Evolutionary conservation across 2,113 vertebrate species (phyloP), one percentile per base, ranked within the genome.

Genomic region (Nibea coibor): DNA sequence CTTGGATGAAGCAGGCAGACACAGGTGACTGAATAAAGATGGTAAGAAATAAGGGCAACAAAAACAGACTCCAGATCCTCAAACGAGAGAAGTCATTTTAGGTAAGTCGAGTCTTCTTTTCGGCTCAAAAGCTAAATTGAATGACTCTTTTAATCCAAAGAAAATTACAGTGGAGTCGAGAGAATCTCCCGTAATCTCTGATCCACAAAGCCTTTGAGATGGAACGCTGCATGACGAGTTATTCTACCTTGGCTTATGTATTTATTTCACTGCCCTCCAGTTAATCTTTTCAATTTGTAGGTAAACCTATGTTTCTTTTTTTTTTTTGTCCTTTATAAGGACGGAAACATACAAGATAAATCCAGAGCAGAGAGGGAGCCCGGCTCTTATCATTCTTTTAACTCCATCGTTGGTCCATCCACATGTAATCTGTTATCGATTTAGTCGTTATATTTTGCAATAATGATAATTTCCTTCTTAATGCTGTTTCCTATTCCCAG

Each of bases 1-100:
- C 67, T 53, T 39, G 22, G 6, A 11, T 75, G 66, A 75, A 35
- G 47, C 80, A 50, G 26, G 42, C 64, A 50, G 81, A 64, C 54
- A 1, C 47, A 61, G 47, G 56, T 42, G 82, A 76, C 62, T 68
- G 59, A 59, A 48, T 54, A 61, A 76, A 59, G 71, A 79, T 50
- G 20, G 20, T 28, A 11, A 65, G 67, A 85, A 68, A 72, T 48
- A 11, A 72, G 74, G 14, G 42, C 28, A 47, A 35, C 19, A 51
- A 10, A 81, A 72, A 39, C 28, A 65, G 17, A 10, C 51, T 24
- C 53, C 72, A 56, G 28, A 61, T 68, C 61, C n/a, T 22, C 14
- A 28, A 22, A 57, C 16, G 0, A 12, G 22, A 70, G 31, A 26
- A 26, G 70, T 35, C 16, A 4, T 56, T 80, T 54, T 22, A 35